Evolutionary conservation across 2,797 vertebrate genomes (phyloP).

Genomic region (Danio jaintianensis): DNA sequence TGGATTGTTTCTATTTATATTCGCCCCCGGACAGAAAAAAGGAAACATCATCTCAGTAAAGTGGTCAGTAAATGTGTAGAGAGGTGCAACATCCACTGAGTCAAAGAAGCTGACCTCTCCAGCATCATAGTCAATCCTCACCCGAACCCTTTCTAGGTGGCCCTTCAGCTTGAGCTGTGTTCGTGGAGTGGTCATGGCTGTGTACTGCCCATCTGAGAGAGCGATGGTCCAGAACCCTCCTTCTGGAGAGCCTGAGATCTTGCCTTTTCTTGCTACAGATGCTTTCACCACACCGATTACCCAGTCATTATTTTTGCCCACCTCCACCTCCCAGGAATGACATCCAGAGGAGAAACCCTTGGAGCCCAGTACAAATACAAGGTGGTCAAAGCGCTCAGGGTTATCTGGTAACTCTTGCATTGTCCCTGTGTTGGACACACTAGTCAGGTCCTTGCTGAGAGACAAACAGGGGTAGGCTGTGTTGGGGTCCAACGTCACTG

Average conservation of each 20-base stretch:
- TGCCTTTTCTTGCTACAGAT: conserved; percentile 79
- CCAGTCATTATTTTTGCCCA: conserved; percentile 80
- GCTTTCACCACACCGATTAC: conserved; percentile 80
- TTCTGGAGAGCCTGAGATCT: conserved; percentile 78
- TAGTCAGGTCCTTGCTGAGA: conserved; percentile 73
- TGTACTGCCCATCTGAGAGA: conserved; percentile 76
- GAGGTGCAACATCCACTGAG: conserved; percentile 72
- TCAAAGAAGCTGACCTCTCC: conserved; percentile 80
- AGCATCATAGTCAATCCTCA: conserved; percentile 77
- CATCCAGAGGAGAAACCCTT: conserved; percentile 77
- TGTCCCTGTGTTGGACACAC: conserved; percentile 74
- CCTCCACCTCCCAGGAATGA: conserved; percentile 83
- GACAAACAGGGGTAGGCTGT: conserved; percentile 80
- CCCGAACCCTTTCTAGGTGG: conserved; percentile 72
- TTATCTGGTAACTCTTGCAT: conserved; percentile 76
- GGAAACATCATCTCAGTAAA: conserved; percentile 81
- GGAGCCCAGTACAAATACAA: conserved; percentile 80
- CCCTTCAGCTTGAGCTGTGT: conserved; percentile 64
- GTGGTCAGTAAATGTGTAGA: conserved; percentile 77
- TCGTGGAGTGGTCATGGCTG: conserved; percentile 79
- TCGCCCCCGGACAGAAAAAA: conserved; percentile 84
- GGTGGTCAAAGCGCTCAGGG: conserved; percentile 80
- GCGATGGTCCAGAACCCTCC: conserved; percentile 84
- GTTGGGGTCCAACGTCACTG: conserved; percentile 81
- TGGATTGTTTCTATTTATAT: conserved; percentile 80